phyloP scores from a whole-genome alignment of 2,888 invertebrate genomes.

The Polydrusus pterygomalis region DNA sequence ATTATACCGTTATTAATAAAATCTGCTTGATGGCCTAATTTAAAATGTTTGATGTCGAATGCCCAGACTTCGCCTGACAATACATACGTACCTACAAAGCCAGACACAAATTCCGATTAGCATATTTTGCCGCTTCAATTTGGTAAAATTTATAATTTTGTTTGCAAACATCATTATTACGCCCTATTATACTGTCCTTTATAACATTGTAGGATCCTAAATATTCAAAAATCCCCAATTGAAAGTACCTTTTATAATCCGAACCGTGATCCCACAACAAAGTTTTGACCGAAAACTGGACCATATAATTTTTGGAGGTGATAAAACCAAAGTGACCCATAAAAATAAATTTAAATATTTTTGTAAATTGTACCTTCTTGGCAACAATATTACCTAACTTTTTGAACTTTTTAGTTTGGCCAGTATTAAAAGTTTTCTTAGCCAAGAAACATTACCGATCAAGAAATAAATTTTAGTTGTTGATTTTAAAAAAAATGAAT shows the following conservation, averaged over 20 bases:
- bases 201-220: not conserved
- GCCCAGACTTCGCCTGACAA: not conserved
- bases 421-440: too few relatives aligned
- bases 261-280: not conserved
- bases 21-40: not conserved
- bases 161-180: constrained; percentile 31
- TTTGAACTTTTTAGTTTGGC: too few relatives aligned
- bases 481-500: too few relatives aligned
- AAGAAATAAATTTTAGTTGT: too few relatives aligned
- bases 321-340: not conserved
- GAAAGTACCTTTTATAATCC: constrained; percentile 1
- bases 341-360: constrained; percentile 1
- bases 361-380: not conserved
- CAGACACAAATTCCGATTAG: not conserved
- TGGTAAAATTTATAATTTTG: constrained; percentile 12
- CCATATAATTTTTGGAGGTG: constrained; percentile 5
- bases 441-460: too few relatives aligned
- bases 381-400: too few relatives aligned
- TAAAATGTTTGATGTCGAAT: not conserved
- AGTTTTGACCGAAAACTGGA: constrained; percentile 10
- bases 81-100: not conserved
- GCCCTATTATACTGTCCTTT: constrained; percentile 2
- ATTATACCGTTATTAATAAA: not conserved
- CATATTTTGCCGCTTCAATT: constrained; percentile 14
- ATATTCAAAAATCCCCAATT: constrained; percentile 1